Conservation (phyloP, 2,113 vertebrate species). For the Stercorarius parasiticus region DNA sequence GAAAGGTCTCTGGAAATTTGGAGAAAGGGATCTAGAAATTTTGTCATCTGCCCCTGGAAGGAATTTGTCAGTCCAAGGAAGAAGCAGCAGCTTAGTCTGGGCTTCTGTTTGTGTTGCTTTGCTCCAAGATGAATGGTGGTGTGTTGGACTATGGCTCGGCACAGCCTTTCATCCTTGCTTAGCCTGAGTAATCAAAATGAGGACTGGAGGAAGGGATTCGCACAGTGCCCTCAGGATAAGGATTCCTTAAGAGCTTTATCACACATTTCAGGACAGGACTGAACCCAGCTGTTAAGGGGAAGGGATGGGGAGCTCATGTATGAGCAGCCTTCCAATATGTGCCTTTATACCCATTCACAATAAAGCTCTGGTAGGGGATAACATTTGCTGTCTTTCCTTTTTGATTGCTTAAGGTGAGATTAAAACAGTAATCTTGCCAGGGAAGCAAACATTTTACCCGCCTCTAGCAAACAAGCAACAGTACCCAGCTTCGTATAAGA, state of each 20-base stretch:
- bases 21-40: background rate
- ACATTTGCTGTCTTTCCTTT: background rate
- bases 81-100: background rate
- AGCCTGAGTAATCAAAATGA: background rate
- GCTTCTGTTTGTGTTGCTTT: background rate
- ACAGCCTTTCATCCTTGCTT: background rate
- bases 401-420: background rate
- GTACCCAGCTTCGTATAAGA: background rate
- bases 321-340: background rate
- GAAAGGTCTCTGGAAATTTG: background rate
- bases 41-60: background rate
- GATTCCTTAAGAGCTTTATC: background rate
- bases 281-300: background rate
- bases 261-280: background rate
- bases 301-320: background rate
- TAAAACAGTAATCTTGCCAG: background rate
- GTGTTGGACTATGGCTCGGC: background rate
- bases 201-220: background rate
- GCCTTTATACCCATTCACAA: background rate
- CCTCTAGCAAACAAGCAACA: background rate
- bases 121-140: background rate
- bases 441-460: background rate
- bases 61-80: background rate
- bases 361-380: background rate
- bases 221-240: background rate